These are phyloP conservation scores for Cydia strobilella DNA, from an alignment of 1,140 invertebrate genomes.

Conservation along the genomic window DNA sequence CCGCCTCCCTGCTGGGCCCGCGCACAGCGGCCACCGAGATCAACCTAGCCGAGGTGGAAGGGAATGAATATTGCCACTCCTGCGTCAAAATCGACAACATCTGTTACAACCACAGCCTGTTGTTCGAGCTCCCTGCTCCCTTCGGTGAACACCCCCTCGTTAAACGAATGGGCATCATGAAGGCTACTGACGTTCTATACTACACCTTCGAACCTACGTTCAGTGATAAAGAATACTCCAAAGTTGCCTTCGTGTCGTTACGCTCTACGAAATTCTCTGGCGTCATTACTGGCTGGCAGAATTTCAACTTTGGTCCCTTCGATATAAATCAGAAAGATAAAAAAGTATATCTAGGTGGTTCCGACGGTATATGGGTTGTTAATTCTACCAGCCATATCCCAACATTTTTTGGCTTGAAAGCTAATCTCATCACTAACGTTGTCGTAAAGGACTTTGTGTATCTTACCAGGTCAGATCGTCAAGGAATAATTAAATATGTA, in stretches of 20 bases:
- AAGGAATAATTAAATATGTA: slow-evolving; percentile 58
- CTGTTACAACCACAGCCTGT: slow-evolving; percentile 59
- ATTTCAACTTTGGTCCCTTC: slow-evolving; percentile 64
- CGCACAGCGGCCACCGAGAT: not conserved
- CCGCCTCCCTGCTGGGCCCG: not conserved
- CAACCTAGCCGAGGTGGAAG: not conserved
- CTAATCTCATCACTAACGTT: slow-evolving; percentile 55
- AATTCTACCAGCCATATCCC: slow-evolving; percentile 40
- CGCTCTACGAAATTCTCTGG: slow-evolving; percentile 50
- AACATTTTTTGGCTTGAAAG: slow-evolving; percentile 10
- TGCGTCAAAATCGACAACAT: slow-evolving; percentile 55
- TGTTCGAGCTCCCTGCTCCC: slow-evolving; percentile 61
- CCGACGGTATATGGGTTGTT: slow-evolving; percentile 60
- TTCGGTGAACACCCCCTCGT: slow-evolving; percentile 62
- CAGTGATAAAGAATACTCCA: slow-evolving; percentile 63
- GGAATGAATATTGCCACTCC: slow-evolving; percentile 41
- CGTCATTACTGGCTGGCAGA: slow-evolving; percentile 38
- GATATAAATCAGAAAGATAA: slow-evolving; percentile 63
- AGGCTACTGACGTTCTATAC: slow-evolving; percentile 56
- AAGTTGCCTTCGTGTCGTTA: slow-evolving; percentile 61
- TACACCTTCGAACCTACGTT: slow-evolving; percentile 65
- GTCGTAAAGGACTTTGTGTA: slow-evolving; percentile 63
- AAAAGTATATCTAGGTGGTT: slow-evolving; percentile 62
- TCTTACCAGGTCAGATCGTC: slow-evolving; percentile 54
- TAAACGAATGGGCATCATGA: slow-evolving; percentile 54